phyloP scores from a whole-genome alignment of 2,113 vertebrate species.

The Chaenocephalus aceratus region DNA sequence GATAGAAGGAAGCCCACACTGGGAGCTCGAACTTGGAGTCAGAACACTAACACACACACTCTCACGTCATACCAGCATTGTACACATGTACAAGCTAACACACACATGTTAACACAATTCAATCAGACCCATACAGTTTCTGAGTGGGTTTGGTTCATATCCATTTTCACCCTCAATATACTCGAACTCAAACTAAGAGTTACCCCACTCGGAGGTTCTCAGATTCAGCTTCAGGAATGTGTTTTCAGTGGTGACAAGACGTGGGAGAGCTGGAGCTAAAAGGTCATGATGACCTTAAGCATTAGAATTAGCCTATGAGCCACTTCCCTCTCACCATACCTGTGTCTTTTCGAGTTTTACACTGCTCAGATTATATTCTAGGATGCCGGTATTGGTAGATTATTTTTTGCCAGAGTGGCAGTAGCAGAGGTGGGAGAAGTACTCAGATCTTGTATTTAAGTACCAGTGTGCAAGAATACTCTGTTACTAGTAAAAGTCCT shows the following conservation, averaged over 20 bases:
- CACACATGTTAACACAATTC: background rate
- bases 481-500: no score
- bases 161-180: constrained; percentile 24
- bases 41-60: constrained; percentile 9
- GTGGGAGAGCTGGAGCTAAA: background rate
- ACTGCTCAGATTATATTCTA: background rate
- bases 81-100: constrained; percentile 1
- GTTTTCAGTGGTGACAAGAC: constrained; percentile 3
- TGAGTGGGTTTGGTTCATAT: constrained; percentile 20
- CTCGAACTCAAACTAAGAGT: constrained; percentile 8
- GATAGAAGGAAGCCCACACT: constrained; percentile 64
- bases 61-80: background rate
- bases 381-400: background rate
- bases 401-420: no score
- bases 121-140: constrained; percentile 8
- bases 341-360: background rate
- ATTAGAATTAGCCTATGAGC: background rate
- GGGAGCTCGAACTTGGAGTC: constrained; percentile 48
- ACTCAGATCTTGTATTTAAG: no score
- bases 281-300: constrained; percentile 2
- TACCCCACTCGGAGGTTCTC: constrained; percentile 20
- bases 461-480: no score
- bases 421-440: no score
- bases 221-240: constrained; percentile 34
- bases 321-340: background rate